These are phyloP conservation scores for Nanorana parkeri DNA, from an alignment of 2,113 vertebrate genomes.

Conservation along the genomic window DNA sequence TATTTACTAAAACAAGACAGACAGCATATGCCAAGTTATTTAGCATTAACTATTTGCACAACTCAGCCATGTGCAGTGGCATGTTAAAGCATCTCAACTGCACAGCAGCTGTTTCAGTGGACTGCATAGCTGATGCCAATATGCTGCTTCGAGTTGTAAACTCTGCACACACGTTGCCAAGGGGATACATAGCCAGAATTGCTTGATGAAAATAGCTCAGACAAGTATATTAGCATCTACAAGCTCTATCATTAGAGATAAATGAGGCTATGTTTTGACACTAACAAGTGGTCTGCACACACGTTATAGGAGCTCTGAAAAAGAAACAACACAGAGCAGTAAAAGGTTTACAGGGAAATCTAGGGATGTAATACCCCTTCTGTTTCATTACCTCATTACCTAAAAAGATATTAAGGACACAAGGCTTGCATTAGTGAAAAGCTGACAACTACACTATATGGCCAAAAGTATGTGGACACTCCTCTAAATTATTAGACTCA, in stretches of 20 bases:
- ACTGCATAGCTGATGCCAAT: slow-evolving; percentile 85
- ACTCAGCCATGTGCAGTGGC: slow-evolving; percentile 83
- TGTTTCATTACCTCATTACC: neutral
- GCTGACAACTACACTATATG: too few relatives aligned
- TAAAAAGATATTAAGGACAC: too few relatives aligned
- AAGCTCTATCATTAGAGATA: slow-evolving; percentile 63
- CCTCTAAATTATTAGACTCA: too few relatives aligned
- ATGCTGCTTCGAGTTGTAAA: slow-evolving; percentile 86
- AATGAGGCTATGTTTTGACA: slow-evolving; percentile 63
- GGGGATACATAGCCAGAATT: slow-evolving; percentile 83
- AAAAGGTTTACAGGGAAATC: neutral
- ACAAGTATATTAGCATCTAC: slow-evolving; percentile 71
- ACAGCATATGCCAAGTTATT: slow-evolving; percentile 70
- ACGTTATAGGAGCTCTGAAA: neutral
- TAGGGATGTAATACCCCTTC: neutral
- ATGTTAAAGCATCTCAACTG: slow-evolving; percentile 85
- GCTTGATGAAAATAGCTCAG: slow-evolving; percentile 90
- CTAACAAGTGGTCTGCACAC: slow-evolving; percentile 56
- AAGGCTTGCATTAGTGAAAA: too few relatives aligned
- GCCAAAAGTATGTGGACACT: too few relatives aligned
- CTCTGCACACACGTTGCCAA: slow-evolving; percentile 85
- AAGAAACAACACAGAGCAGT: slow-evolving; percentile 1
- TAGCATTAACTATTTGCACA: slow-evolving; percentile 87
- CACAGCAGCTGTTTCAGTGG: slow-evolving; percentile 88
- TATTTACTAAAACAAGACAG: slow-evolving; percentile 59